Evolutionary conservation across 1,140 invertebrate genomes (phyloP), one percentile per base, ranked within the genome.

Genomic region (Drosophila insularis): DNA sequence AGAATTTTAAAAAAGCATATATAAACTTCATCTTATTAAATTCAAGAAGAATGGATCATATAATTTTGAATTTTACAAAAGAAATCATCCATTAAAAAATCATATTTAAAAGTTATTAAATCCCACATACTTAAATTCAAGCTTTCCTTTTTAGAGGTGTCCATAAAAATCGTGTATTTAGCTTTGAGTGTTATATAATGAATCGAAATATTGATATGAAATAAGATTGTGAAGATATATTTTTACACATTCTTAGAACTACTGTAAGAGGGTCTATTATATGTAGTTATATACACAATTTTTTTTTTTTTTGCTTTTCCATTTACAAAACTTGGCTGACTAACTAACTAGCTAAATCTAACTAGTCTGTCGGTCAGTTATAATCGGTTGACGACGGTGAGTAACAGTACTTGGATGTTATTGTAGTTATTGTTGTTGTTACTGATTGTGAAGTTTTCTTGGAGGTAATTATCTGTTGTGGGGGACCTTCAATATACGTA

Each of bases 401-500:
- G 53, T 65, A 65, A 65, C 63, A 65, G 63, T 65, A 65, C 53
- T 65, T 65, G 63, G 63, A 70, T 62, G 40, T 32, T 37, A 50
- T 11, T 60, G 53, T 61, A 37, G 32, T 13, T 27, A 11, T 40
- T 35, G 54, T 74, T 71, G 70, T 17, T 40, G n/a, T 58, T 58
- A 17, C 27, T 17, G 19, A 46, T 56, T 50, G 17, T 50, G 43
- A 50, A 50, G 43, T 50, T 74, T 63, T 66, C 19, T 32, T 46
- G 37, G 37, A 68, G 69, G 62, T 76, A 79, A 79, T 79, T 79
- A 79, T 79, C 77, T 76, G 77, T 69, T 79, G 76, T 71, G 43
- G 43, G 14, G 43, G 43, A 75, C 77, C 77, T 79, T 79, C 77
- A 76, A 73, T 74, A 46, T 55, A 27, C 23, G 23, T 27, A n/a